These are phyloP conservation scores for Heliconius hermathena DNA, from an alignment of 1,140 invertebrate genomes.

Conservation along the genomic window DNA sequence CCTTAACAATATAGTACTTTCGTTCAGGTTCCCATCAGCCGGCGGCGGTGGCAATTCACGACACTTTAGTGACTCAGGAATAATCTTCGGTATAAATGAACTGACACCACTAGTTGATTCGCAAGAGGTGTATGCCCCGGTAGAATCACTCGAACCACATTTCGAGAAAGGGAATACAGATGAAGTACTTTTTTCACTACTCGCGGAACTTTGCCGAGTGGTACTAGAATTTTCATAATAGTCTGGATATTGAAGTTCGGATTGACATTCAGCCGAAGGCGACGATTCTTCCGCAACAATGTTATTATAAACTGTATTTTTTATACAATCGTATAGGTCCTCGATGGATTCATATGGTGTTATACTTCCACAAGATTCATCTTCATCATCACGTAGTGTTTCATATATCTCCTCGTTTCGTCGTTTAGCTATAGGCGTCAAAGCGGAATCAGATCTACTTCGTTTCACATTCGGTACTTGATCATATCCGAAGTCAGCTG, in stretches of 20 bases:
- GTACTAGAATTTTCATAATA: slow-evolving; percentile 70
- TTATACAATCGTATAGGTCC: slow-evolving; percentile 79
- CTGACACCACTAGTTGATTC: slow-evolving; percentile 73
- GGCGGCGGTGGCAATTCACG: slow-evolving; percentile 68
- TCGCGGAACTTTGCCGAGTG: slow-evolving; percentile 70
- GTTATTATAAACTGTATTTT: slow-evolving; percentile 68
- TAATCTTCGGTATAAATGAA: slow-evolving; percentile 62
- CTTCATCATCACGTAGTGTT: slow-evolving; percentile 64
- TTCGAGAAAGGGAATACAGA: slow-evolving; percentile 78
- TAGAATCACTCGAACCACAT: slow-evolving; percentile 75
- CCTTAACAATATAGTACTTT: slow-evolving; percentile 75
- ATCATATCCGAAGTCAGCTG: slow-evolving; percentile 75
- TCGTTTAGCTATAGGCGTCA: slow-evolving; percentile 60
- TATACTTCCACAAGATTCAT: slow-evolving; percentile 71
- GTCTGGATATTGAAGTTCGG: slow-evolving; percentile 70
- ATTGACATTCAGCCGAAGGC: slow-evolving; percentile 69
- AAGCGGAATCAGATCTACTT: slow-evolving; percentile 74
- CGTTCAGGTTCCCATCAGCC: slow-evolving; percentile 54
- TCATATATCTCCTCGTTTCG: slow-evolving; percentile 76
- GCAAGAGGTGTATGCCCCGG: slow-evolving; percentile 70
- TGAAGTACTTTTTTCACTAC: slow-evolving; percentile 74
- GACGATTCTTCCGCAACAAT: slow-evolving; percentile 65
- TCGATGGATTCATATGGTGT: slow-evolving; percentile 81
- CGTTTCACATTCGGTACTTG: slow-evolving; percentile 71
- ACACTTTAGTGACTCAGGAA: slow-evolving; percentile 63